Conservation (phyloP, 2,888 invertebrate species). For the Macaria liturata region DNA sequence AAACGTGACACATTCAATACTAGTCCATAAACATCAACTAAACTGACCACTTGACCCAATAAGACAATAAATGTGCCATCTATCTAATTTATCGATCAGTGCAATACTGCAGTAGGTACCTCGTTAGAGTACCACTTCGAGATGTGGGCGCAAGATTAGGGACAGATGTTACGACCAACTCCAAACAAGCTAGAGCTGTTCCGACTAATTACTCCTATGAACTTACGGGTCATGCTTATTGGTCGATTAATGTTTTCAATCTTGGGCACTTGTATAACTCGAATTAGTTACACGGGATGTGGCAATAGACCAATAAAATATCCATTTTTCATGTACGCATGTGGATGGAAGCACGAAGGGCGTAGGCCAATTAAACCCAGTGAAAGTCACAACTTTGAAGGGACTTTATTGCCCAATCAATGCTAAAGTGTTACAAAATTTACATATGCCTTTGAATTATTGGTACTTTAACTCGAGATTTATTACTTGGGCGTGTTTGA, state of each 20-base stretch:
- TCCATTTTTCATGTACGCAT: conserved; percentile 43
- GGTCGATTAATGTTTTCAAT: conserved; percentile 42
- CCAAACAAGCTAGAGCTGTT: conserved; percentile 38
- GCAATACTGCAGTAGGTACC: conserved; percentile 13
- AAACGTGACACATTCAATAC: conserved; percentile 10
- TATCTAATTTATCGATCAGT: conserved; percentile 27
- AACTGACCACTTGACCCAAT: conserved; percentile 32
- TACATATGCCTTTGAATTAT: conserved; percentile 21
- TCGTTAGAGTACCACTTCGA: conserved; percentile 11
- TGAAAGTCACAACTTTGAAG: conserved; percentile 41
- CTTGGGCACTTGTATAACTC: conserved; percentile 28
- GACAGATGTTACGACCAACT: conserved; percentile 35
- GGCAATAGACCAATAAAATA: conserved; percentile 53
- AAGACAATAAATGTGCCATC: conserved; percentile 29
- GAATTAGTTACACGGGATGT: conserved; percentile 38
- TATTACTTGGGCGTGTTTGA: conserved; percentile 6
- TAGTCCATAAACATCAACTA: conserved; percentile 23
- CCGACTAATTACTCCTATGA: conserved; percentile 30
- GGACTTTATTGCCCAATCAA: conserved; percentile 31
- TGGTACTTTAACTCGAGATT: conserved; percentile 14
- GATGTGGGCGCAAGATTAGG: conserved; percentile 36
- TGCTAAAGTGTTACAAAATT: conserved; percentile 32
- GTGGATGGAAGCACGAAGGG: conserved; percentile 27
- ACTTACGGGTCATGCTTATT: conserved; percentile 35
- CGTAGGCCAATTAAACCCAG: conserved; percentile 39